Evolutionary conservation across 2,113 vertebrate species (phyloP).

Genomic region (Caracal caracal): DNA sequence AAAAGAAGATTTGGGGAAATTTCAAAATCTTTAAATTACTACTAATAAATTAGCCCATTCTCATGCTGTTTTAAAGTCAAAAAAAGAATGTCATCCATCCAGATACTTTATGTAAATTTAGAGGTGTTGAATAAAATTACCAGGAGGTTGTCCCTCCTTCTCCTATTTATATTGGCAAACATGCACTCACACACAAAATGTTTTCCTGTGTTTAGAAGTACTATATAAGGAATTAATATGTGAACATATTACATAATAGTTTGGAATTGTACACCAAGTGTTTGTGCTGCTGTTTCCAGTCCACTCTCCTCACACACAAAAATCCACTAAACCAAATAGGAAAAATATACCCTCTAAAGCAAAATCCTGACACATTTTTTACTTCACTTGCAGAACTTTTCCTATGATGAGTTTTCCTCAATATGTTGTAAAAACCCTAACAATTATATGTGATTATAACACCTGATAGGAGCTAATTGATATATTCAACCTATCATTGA

Average conservation of each 20-base stretch:
- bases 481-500: constrained; percentile 71
- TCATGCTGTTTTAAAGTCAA: not conserved
- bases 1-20: constrained; percentile 65
- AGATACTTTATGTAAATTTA: constrained; percentile 35
- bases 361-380: constrained; percentile 79
- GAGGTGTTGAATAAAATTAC: constrained; percentile 22
- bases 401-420: constrained; percentile 69
- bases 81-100: not conserved
- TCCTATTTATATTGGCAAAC: constrained; percentile 6
- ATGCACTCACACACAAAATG: not conserved
- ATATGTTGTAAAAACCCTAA: constrained; percentile 78
- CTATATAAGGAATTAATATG: constrained; percentile 35
- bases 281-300: not conserved
- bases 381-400: constrained; percentile 80
- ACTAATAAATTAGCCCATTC: constrained; percentile 25
- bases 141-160: constrained; percentile 51
- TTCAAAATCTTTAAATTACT: constrained; percentile 78
- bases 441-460: constrained; percentile 73
- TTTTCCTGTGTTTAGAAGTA: constrained; percentile 76
- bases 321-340: constrained; percentile 42
- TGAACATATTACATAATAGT: not conserved
- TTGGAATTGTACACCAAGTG: not conserved
- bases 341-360: constrained; percentile 73
- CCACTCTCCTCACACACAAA: not conserved
- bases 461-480: constrained; percentile 67